Percentiles rank a stretch among this genome's conserved stretches.
Conservation (phyloP, 1,140 invertebrate species). For the Steinernema feltiae region DNA sequence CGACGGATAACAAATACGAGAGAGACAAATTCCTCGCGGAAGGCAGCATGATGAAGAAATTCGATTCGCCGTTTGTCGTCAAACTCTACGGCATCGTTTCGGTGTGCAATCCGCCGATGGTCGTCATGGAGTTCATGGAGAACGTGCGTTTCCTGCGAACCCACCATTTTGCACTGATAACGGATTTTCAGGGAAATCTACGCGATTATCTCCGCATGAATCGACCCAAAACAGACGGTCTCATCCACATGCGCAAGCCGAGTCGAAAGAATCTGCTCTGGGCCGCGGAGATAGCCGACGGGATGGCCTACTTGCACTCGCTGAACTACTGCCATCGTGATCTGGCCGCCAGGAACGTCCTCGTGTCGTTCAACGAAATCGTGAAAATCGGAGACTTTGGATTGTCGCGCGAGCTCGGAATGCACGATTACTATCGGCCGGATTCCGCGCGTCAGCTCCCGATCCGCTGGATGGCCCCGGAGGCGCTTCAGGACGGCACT, state of each 20-base stretch:
- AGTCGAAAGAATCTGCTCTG: constrained; percentile 64
- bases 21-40: constrained; percentile 13
- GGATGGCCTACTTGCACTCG: constrained; percentile 88
- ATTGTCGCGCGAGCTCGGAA: constrained; percentile 67
- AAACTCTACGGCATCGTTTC: constrained; percentile 89
- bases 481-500: constrained; percentile 87
- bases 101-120: constrained; percentile 76
- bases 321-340: constrained; percentile 78
- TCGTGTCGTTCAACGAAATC: constrained; percentile 85
- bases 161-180: too few species aligned
- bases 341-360: constrained; percentile 80
- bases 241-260: constrained; percentile 34
- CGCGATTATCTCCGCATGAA: constrained; percentile 71
- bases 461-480: constrained; percentile 85
- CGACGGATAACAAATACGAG: background rate
- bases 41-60: constrained; percentile 54
- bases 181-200: constrained; percentile 73
- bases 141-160: constrained; percentile 59
- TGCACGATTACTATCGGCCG: constrained; percentile 80
- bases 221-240: constrained; percentile 30
- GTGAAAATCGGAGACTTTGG: constrained; percentile 87
- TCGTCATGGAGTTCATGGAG: constrained; percentile 95
- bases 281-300: constrained; percentile 94
- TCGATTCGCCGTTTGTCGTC: constrained; percentile 83
- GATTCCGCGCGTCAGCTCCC: constrained; percentile 79